phyloP scores from a whole-genome alignment of 2,888 invertebrate species.

The Nipponacmea schrenckii region DNA sequence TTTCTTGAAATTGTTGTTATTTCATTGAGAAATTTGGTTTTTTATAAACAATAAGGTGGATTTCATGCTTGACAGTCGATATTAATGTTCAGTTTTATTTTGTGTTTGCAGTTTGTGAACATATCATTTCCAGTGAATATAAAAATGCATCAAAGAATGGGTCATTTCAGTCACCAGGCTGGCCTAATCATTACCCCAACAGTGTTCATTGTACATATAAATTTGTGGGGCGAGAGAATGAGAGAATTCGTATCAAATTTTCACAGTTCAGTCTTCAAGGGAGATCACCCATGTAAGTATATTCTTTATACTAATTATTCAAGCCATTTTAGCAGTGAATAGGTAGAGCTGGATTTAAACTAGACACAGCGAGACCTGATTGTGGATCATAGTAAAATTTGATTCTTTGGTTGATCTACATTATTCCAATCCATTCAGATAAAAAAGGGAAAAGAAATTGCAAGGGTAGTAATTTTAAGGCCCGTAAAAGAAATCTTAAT shows the following conservation, averaged over 20 bases:
- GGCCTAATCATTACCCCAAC: constrained; percentile 55
- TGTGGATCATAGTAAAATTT: too few species aligned
- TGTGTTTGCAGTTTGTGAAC: constrained; percentile 49
- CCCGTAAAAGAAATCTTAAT: too few species aligned
- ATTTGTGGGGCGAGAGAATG: constrained; percentile 90
- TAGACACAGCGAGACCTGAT: too few species aligned
- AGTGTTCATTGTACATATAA: constrained; percentile 78
- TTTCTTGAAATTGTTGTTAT: too few species aligned
- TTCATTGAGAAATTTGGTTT: too few species aligned
- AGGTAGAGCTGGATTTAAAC: too few species aligned
- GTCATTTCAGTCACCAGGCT: constrained; percentile 58
- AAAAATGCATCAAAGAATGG: constrained; percentile 39
- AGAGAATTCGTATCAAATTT: constrained; percentile 92
- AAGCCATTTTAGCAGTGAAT: not conserved
- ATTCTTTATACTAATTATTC: not conserved
- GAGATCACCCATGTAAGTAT: constrained; percentile 91
- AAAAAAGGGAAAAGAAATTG: too few species aligned
- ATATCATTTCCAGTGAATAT: constrained; percentile 44
- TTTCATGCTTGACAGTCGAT: too few species aligned
- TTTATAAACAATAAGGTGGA: too few species aligned
- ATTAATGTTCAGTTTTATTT: not conserved
- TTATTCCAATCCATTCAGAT: not conserved
- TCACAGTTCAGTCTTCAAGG: constrained; percentile 90
- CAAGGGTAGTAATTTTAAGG: too few species aligned
- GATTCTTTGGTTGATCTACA: not conserved